phyloP scores from a whole-genome alignment of 2,888 invertebrate species.

The Cordilura impudica region DNA sequence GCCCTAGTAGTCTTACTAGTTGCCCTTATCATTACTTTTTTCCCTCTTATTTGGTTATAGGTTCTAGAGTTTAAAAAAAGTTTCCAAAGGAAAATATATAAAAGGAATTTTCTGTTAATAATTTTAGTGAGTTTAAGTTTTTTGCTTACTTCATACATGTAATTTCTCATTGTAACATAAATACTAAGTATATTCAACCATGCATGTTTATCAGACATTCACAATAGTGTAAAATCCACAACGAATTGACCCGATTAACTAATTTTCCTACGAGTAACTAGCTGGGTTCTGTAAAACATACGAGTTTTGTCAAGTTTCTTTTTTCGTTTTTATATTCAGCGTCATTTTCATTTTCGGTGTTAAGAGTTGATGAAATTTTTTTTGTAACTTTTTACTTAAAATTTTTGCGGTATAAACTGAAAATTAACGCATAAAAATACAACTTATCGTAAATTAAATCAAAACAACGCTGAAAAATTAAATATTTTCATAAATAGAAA shows the following conservation, averaged over 20 bases:
- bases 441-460: constrained; percentile 14
- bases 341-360: constrained; percentile 62
- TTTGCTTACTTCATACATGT: no score
- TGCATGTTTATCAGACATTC: no score
- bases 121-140: no score
- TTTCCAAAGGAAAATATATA: no score
- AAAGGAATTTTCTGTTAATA: no score
- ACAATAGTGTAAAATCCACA: constrained; percentile 21
- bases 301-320: constrained; percentile 54
- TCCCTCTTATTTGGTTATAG: no score
- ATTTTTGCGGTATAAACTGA: constrained; percentile 48
- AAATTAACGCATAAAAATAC: constrained; percentile 2
- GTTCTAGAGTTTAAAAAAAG: no score
- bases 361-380: constrained; percentile 57
- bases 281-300: constrained; percentile 5
- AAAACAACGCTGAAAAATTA: constrained; percentile 10
- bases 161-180: neutral
- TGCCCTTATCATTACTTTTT: no score
- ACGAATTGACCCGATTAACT: constrained; percentile 50
- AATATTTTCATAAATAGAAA: constrained; percentile 14
- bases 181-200: constrained; percentile 25
- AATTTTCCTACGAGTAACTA: constrained; percentile 23
- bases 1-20: no score
- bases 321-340: constrained; percentile 56
- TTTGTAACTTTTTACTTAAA: constrained; percentile 53